Evolutionary conservation across 2,113 vertebrate genomes (phyloP).

Genomic region (Salvelinus fontinalis): DNA sequence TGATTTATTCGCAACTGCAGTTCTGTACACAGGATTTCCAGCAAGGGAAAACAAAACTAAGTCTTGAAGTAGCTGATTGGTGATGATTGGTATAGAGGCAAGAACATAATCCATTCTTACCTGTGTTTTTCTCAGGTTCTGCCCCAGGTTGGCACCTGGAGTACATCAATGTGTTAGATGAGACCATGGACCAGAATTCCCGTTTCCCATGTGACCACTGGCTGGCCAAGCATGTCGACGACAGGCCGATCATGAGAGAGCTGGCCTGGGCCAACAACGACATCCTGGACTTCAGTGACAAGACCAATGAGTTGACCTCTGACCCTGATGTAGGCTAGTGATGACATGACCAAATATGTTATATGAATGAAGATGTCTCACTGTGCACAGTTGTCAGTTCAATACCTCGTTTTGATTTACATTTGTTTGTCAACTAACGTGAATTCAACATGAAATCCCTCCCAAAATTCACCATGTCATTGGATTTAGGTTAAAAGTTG

Average conservation of each 20-base stretch:
- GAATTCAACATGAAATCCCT: no score
- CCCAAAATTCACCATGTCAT: no score
- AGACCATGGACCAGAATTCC: conserved; percentile 83
- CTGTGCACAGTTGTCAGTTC: no score
- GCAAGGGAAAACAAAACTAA: no score
- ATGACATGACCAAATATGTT: no score
- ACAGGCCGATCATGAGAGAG: conserved; percentile 89
- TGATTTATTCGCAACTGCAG: no score
- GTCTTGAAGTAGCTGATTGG: no score
- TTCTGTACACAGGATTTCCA: no score
- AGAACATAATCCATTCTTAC: not conserved
- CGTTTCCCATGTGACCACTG: conserved; percentile 95
- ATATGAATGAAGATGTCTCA: no score
- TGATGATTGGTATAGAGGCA: not conserved
- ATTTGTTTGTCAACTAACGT: no score
- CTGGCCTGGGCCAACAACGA: conserved; percentile 95
- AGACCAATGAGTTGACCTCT: conserved; percentile 82
- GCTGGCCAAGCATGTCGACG: conserved; percentile 89
- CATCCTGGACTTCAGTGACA: conserved; percentile 85
- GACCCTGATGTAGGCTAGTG: not conserved
- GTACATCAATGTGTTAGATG: conserved; percentile 86
- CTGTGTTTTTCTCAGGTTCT: conserved; percentile 71
- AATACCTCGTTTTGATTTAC: no score
- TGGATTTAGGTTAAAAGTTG: no score
- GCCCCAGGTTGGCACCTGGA: conserved; percentile 92